Conservation (phyloP, 1,140 invertebrate genomes). For the Parapsyche elsis region DNA sequence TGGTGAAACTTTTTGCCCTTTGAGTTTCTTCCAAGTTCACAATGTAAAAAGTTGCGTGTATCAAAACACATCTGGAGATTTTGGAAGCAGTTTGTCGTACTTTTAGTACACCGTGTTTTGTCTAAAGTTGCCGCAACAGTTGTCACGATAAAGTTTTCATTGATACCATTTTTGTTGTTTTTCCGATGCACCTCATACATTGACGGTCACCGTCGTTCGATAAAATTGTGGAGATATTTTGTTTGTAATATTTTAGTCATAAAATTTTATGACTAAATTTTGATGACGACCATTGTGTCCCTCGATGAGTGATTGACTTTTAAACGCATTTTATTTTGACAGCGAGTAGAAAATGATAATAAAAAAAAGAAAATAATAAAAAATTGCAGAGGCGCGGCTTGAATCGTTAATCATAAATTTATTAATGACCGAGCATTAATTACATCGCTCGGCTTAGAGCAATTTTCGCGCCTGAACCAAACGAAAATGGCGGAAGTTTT, state of each 20-base stretch:
- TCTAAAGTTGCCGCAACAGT: slow-evolving; percentile 19
- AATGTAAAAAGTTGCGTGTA: slow-evolving; percentile 1
- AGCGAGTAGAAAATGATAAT: background rate
- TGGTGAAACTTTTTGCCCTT: background rate
- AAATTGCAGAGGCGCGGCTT: background rate
- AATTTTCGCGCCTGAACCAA: slow-evolving; percentile 22
- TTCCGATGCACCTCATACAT: too few species aligned
- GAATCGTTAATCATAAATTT: slow-evolving; percentile 41
- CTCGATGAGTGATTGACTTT: background rate
- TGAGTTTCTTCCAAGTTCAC: slow-evolving; percentile 6
- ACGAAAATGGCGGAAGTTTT: slow-evolving; percentile 34
- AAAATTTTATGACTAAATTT: background rate
- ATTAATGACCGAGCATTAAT: slow-evolving; percentile 38
- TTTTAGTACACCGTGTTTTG: background rate
- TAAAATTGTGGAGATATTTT: too few species aligned
- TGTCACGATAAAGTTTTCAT: slow-evolving; percentile 22
- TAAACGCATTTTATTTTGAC: background rate
- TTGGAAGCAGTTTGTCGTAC: slow-evolving; percentile 17
- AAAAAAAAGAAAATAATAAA: background rate
- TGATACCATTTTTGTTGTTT: background rate
- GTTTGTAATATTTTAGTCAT: too few species aligned
- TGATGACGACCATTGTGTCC: background rate
- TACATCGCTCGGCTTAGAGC: slow-evolving; percentile 34
- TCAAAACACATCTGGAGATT: slow-evolving; percentile 24
- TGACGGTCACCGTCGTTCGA: too few species aligned